Evolutionary conservation across 2,888 invertebrate species (phyloP), one percentile per base, ranked within the genome.

Genomic region (Tetragnatha montana): DNA sequence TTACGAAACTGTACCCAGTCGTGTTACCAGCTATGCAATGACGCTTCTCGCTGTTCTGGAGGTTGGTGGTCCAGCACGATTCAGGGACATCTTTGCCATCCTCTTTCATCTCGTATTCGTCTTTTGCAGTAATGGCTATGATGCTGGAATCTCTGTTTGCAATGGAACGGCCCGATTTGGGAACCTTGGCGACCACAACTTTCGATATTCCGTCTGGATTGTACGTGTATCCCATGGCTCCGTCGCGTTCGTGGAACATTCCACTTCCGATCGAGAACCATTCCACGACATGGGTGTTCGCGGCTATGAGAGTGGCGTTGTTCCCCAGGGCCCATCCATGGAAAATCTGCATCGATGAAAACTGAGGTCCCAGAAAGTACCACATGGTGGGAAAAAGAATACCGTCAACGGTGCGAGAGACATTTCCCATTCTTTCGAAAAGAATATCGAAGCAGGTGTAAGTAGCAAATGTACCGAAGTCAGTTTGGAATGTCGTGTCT

Each of bases 401-500:
- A 92, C 96, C 95, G 19, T 94, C 95, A 0, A 96, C 21, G 0
- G 68, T 12, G 2, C 21, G 19, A 2, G 50, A 92, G 0, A 94
- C 94, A 1, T 95, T 94, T 10, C 96, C 94, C 0, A 97, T 97
- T 6, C 95, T 94, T 92, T 95, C 95, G 94, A 96, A 97, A 91
- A 97, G 93, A 12, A 97, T 95, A 93, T 98, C 98, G 93, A 97
- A 97, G 93, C 97, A 97, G 76, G 96, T 96, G 93, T 96, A 96
- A 92, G 96, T 95, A 0, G 97, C 97, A 93, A 97, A 97, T 10
- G 94, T 95, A 0, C 91, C 92, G 60, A 92, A 91, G 1, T 93
- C 93, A 12, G 93, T 93, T 50, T 93, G 92, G 87, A 93, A 93
- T 19, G 75, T 74, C 6, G 85, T 84, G 68, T 88, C 81, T 70